Base-by-base conservation (phyloP, 2,797 vertebrate species). In the Takifugu rubripes region DNA sequence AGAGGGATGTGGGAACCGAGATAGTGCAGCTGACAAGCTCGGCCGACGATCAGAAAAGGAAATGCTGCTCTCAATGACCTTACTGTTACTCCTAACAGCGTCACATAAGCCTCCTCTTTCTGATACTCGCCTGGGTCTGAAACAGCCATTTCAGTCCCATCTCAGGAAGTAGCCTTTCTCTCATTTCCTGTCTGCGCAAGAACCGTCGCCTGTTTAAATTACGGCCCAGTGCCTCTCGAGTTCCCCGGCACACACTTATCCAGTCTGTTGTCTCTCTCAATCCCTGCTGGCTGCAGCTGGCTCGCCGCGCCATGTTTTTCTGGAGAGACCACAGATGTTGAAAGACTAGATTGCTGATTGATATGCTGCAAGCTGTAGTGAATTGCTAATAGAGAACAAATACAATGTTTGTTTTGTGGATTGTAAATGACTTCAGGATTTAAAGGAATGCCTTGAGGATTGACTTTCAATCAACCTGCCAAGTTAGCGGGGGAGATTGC, bases 121-220 rank as follows among this genome's bases (percentile, higher is more conserved):
- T 94, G 93, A 95, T 96, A 93, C 91, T 90, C 89, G 92, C 92
- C 92, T 92, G 89, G 90, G 91, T 79, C 89, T 90, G 92, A 96
- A 95, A 93, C 93, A 93, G 95, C 93, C 93, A 95, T 93, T 94
- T 94, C 94, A 93, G 95, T 93, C 54, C 92, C 90, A 91, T 94
- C 92, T 93, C 93, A 95, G 94, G 94, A 95, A 94, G 92, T 92
- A 84, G 91, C 92, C 93, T 92, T 95, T 92, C 89, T 92, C 94
- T 97, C 94, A 95, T 98, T 98, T 98, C 97, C 97, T 97, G 95
- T 96, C 95, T 96, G 94, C 86, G 81, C 91, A 89, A 88, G 87
- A 92, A 91, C 90, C 92, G 93, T 96, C 93, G 94, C 95, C 94
- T 98, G 94, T 95, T 97, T 95, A 93, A 99, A 97, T 98, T 97